Evolutionary conservation across 2,797 vertebrate species (phyloP).

Genomic region (Lates japonicus): DNA sequence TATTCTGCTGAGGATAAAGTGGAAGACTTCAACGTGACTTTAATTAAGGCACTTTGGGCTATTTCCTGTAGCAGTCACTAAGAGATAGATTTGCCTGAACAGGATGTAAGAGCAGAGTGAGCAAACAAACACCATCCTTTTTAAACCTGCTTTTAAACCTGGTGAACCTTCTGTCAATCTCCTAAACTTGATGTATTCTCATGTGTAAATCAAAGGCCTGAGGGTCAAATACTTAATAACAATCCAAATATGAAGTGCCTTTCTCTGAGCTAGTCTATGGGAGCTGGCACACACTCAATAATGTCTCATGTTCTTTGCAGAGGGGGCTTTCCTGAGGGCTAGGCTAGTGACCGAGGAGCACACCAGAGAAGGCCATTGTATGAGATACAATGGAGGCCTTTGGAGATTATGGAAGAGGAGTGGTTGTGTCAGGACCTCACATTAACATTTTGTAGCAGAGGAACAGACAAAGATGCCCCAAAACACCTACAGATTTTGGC

Average conservation of each 20-base stretch:
- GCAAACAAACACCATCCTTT: conserved; percentile 31
- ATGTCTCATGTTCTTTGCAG: conserved; percentile 57
- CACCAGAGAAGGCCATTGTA: conserved; percentile 78
- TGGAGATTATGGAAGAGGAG: conserved; percentile 72
- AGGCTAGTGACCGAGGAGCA: conserved; percentile 44
- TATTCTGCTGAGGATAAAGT: conserved; percentile 28
- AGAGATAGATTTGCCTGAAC: conserved; percentile 34
- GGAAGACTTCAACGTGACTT: conserved; percentile 60
- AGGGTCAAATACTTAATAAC: conserved; percentile 54
- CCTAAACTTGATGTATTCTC: conserved; percentile 35
- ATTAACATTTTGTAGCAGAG: conserved; percentile 65
- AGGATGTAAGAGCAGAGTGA: conserved; percentile 53
- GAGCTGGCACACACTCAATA: conserved; percentile 66
- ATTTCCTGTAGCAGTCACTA: conserved; percentile 62
- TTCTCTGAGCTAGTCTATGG: conserved; percentile 54
- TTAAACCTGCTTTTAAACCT: conserved; percentile 46
- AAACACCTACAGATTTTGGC: conserved; percentile 55
- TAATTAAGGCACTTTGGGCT: conserved; percentile 56
- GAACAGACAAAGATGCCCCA: conserved; percentile 41
- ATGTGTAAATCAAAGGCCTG: conserved; percentile 48
- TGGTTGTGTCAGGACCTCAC: conserved; percentile 67
- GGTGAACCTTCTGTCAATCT: conserved; percentile 36
- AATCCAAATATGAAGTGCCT: conserved; percentile 61
- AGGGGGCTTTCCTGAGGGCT: conserved; percentile 74
- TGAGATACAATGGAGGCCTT: conserved; percentile 78